Evolutionary conservation across 1,140 invertebrate genomes (phyloP), one percentile per base, ranked within the genome.

Genomic region (Drosophila nigrodunni): DNA sequence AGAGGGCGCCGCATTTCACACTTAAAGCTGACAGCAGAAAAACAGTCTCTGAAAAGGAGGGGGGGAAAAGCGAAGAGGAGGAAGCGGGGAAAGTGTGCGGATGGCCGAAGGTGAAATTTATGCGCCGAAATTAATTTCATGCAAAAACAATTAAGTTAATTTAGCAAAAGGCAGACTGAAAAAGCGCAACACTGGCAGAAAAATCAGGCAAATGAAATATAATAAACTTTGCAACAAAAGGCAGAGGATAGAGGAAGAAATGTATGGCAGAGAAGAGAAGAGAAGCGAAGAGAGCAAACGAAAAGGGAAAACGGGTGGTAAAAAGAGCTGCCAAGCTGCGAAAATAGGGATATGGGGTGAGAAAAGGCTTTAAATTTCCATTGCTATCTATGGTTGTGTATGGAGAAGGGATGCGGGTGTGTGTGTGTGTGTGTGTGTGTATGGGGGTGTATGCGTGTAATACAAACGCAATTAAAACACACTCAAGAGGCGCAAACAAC

Each of bases 131-230:
- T 89, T 89, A 89, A 89, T 89, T 89, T 82, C 85, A 89, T 85
- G 85, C 85, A 90, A 89, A 89, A 85, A 89, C 85, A 89, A 89
- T 89, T 89, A 89, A 89, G 85, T 89, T 89, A 89, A 89, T 89
- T 89, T 89, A 89, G 85, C 83, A 89, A 88, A 82, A 88, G 69
- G 77, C 70, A 66, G 55, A 50, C 55, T 57, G 46, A 35, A 82
- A 86, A 86, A 82, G 83, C 82, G 76, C 82, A 88, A 71, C 80
- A 65, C 57, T 49, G 77, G 47, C 83, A 75, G 65, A 88, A 78
- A 89, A 88, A 88, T 89, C 85, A 89, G 75, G 80, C 80, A 79
- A 85, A 77, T 81, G 85, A 89, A 89, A 89, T 89, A 89, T 89
- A 89, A 89, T 89, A 89, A 89, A 89, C 85, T 89, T 85, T 74